Base-by-base conservation (phyloP, 2,888 invertebrate genomes). In the Bellardia bayeri region DNA sequence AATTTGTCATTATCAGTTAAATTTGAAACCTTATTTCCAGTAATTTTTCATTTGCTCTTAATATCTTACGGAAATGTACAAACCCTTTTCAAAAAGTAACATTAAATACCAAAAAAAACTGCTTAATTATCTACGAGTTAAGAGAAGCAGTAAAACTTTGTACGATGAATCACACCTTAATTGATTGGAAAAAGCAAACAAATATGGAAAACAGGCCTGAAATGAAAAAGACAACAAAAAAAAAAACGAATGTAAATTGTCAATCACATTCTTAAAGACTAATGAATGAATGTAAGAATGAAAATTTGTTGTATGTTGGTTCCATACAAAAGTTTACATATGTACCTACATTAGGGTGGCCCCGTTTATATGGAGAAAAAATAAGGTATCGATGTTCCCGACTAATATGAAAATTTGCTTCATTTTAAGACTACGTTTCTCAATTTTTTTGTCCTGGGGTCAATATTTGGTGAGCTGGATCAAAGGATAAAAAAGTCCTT, bases 221-320 rank as follows among this genome's bases (percentile, higher is more conserved):
- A 68, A 56, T 30, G 42, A 37, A 40, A 64, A 76, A 49, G 45
- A 9, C 5, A 14, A 61, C 1, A 2, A 4, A 33, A 14, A 61
- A 61, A 61, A 45, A 45, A 45, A 13, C 68, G 82, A 45, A 13
- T 61, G 75, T 76, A 40, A 82, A 75, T 51, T 82, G 82, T 69
- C 82, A 82, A 69, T 82, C 75, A 82, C 23, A 68, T 68, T 69
- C 33, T n/a, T 30, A 8, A n/a, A 64, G 37, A 42, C 42, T 45
- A 14, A 30, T 63, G 42, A 66, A 42, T 56, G 40, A 23, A 33
- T 51, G 33, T 23, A 23, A 58, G 13, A n/a, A 51, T 51, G 3
- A 51, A 14, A 3, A 45, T 33, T 3, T 33, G 5, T 23, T 33
- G 45, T 45, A 11, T 45, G 45, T 11, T 11, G 4, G 8, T 45